Conservation (phyloP, 2,797 vertebrate species). For the Gymnodraco acuticeps region DNA sequence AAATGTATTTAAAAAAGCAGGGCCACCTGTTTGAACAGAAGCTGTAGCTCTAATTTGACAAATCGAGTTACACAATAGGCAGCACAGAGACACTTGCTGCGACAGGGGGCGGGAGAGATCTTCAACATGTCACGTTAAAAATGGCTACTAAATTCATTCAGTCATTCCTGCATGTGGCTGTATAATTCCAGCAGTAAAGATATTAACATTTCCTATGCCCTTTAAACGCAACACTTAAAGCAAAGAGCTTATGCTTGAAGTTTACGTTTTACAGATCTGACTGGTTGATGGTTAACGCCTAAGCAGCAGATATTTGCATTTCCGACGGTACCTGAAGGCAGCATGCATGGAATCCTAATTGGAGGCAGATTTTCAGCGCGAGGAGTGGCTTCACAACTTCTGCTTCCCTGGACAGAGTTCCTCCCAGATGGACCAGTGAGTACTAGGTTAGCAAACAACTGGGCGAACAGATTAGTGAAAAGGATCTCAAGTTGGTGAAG, state of each 20-base stretch:
- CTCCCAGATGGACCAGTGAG: constrained; percentile 35
- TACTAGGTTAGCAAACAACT: constrained; percentile 21
- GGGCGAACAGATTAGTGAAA: background rate
- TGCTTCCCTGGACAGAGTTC: constrained; percentile 35
- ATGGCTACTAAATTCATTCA: background rate
- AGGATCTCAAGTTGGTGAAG: background rate
- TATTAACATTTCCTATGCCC: background rate
- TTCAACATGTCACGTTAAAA: background rate
- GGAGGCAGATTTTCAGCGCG: constrained; percentile 64
- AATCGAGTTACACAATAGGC: no score
- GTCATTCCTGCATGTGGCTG: background rate
- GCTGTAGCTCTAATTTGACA: background rate
- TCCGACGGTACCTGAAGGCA: constrained; percentile 63
- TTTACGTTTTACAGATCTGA: no score
- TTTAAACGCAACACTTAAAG: background rate
- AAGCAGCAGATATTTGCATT: background rate
- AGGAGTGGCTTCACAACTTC: constrained; percentile 65
- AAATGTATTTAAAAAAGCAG: background rate
- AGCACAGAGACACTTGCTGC: constrained; percentile 12
- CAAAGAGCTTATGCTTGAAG: no score
- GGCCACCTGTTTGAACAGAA: no score
- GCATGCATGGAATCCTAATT: constrained; percentile 63
- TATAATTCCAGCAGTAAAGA: no score
- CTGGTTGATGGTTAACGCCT: background rate
- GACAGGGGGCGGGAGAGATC: constrained; percentile 61